phyloP scores from a whole-genome alignment of 2,797 vertebrate genomes.

The Alauda arvensis region DNA sequence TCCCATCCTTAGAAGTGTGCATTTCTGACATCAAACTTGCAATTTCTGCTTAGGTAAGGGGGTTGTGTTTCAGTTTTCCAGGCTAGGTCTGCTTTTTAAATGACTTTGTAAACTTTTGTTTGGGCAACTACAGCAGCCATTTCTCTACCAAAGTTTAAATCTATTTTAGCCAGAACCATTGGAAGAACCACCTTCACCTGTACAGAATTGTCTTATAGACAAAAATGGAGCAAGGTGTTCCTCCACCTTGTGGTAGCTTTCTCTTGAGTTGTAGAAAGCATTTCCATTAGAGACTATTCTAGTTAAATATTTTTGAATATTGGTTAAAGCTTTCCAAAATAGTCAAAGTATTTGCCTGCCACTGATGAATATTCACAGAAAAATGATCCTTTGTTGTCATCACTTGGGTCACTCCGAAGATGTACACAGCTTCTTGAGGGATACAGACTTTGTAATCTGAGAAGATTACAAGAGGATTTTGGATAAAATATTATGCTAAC shows the following conservation, averaged over 20 bases:
- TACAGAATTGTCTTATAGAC: not conserved
- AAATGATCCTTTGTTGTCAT: not conserved
- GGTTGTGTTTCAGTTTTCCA: not conserved
- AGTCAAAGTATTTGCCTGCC: not conserved
- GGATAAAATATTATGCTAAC: not conserved
- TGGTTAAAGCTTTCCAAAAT: not conserved
- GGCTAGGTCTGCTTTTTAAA: not conserved
- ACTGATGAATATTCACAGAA: not conserved
- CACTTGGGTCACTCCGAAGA: not conserved
- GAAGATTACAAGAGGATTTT: not conserved
- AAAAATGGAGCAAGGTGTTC: not conserved
- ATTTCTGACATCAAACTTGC: not conserved
- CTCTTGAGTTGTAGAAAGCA: not conserved
- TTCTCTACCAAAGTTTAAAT: not conserved
- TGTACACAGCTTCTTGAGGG: not conserved
- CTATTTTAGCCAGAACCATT: not conserved
- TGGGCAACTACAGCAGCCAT: not conserved
- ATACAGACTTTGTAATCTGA: not conserved
- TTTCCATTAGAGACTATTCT: not conserved
- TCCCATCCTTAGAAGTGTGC: not conserved
- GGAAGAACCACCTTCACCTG: not conserved
- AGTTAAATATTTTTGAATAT: not conserved
- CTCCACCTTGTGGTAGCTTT: not conserved
- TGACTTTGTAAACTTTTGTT: not conserved
- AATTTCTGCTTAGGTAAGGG: not conserved